Conservation (phyloP, 2,888 invertebrate species). For the Oegoconia quadripuncta region DNA sequence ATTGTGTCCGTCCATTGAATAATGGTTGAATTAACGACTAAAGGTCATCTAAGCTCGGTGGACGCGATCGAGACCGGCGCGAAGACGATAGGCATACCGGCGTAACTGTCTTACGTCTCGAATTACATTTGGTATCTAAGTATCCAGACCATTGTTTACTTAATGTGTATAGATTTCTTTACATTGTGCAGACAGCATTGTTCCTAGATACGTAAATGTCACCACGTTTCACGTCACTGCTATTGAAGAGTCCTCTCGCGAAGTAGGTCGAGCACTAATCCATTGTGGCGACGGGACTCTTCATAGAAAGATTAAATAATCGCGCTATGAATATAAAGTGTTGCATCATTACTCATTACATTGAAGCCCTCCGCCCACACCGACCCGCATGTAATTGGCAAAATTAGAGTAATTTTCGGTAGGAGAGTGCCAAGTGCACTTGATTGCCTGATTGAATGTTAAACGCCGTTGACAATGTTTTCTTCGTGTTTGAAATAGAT, state of each 20-base stretch:
- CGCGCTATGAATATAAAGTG: slow-evolving; percentile 37
- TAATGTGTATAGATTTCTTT: too few species aligned
- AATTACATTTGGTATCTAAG: neutral
- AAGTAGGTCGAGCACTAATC: slow-evolving; percentile 37
- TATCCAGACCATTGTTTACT: too few species aligned
- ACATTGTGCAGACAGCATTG: too few species aligned
- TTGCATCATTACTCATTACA: slow-evolving; percentile 38
- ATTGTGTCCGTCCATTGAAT: too few species aligned
- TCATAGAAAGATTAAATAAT: slow-evolving; percentile 46
- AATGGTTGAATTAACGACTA: too few species aligned
- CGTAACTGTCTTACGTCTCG: too few species aligned
- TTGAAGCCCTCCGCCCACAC: slow-evolving; percentile 41
- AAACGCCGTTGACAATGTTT: too few species aligned
- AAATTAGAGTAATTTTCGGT: slow-evolving; percentile 61
- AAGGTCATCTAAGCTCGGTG: too few species aligned
- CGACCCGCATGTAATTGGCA: slow-evolving; percentile 53
- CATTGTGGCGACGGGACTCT: slow-evolving; percentile 18
- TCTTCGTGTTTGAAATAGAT: too few species aligned
- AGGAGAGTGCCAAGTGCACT: slow-evolving; percentile 32
- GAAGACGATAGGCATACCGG: too few species aligned
- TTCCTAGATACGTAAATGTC: too few species aligned
- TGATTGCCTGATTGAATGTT: neutral
- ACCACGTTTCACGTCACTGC: neutral
- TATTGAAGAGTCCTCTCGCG: neutral
- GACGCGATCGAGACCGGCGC: too few species aligned